A percentile compares a stretch with the other conserved stretches of the same genome.
Conservation (phyloP, 2,888 invertebrate genomes). For the Phasia obesa region DNA sequence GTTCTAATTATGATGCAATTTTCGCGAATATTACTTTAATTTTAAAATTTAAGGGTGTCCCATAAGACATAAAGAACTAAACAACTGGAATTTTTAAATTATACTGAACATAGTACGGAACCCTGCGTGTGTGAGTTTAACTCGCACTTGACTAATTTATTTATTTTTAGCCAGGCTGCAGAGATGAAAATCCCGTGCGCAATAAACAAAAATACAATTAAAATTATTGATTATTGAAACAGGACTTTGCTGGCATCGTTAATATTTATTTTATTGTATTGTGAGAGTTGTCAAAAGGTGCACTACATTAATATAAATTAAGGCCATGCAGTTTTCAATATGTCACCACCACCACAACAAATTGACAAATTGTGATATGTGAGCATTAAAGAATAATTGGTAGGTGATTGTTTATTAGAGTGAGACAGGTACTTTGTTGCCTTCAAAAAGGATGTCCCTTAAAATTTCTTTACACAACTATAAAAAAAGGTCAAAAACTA, state of each 20-base stretch:
- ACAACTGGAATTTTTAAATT: no score
- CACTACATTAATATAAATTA: constrained; percentile 65
- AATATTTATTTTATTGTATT: constrained; percentile 1
- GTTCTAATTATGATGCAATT: no score
- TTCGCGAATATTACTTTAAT: no score
- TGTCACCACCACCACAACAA: constrained; percentile 53
- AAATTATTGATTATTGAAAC: constrained; percentile 58
- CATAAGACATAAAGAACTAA: no score
- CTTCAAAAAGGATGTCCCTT: no score
- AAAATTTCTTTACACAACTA: no score
- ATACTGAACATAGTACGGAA: no score
- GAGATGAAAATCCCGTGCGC: constrained; percentile 4
- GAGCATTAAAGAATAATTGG: constrained; percentile 21
- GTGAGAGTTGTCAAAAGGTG: constrained; percentile 14
- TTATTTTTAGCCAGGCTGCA: constrained; percentile 18
- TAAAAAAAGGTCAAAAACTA: no score
- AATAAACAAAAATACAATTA: constrained; percentile 49
- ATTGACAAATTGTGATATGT: constrained; percentile 7
- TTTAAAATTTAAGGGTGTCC: no score
- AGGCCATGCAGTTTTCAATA: constrained; percentile 54
- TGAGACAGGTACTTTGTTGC: neutral
- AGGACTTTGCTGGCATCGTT: constrained; percentile 1
- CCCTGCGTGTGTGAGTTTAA: no score
- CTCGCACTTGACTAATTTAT: no score
- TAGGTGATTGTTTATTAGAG: neutral